Evolutionary conservation across 2,888 invertebrate species (phyloP), one percentile per base, ranked within the genome.

Genomic region (Panzeria rudis): DNA sequence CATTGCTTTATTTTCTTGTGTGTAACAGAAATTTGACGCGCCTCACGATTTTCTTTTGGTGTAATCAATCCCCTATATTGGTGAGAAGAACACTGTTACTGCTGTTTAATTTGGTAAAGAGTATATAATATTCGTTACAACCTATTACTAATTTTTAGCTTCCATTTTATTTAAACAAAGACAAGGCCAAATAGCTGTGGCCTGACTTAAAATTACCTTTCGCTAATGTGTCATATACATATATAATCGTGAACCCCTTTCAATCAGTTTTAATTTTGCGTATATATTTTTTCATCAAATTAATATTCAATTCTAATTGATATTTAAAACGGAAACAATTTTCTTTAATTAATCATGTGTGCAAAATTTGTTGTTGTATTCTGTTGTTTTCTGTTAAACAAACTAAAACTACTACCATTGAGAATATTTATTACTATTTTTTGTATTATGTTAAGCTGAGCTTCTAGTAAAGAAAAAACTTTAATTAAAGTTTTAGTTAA

Each of bases 281-380:
- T 59, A n/a, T 15, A 3, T 47, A 25, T 54, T 72, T 8, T 38
- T 56, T 71, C 4, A 35, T 54, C 17, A 15, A 13, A 35, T 50
- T 64, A 38, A 6, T 38, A 38, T 47, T 64, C 9, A 72, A 64
- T 75, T 69, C 29, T 35, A 32, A n/a, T 80, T 73, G 29, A 50
- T 64, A 62, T 72, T 66, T n/a, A 41, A 84, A 78, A 78, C 77
- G 81, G 81, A 81, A 84, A 73, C 56, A 25, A 44, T 73, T 81
- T 78, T 50, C 69, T 64, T 62, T 64, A 78, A 81, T 82, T 85
- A 82, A 85, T 85, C 73, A 81, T 68, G 54, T 76, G 69, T 69
- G 75, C 52, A 62, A 76, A 64, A 56, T 64, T 15, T 62, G 17
- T 68, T 73, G 13, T 25, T 25, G n/a, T 25, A 5, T 32, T 29